phyloP scores from a whole-genome alignment of 2,888 invertebrate genomes.

The Epinotia nisella region DNA sequence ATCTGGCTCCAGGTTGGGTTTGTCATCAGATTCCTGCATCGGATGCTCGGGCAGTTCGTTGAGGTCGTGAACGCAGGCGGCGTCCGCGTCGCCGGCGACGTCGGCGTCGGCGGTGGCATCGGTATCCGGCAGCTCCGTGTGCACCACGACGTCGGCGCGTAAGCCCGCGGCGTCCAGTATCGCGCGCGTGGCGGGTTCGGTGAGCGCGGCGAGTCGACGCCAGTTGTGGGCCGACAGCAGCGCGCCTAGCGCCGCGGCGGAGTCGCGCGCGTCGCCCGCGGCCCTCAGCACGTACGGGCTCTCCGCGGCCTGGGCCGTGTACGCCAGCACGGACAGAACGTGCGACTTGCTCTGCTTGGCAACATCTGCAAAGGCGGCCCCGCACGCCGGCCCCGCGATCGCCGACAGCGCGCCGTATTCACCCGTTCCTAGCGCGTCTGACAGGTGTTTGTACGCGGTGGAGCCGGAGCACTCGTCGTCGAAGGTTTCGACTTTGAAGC shows the following conservation, averaged over 20 bases:
- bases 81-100: not conserved
- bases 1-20: constrained; percentile 51
- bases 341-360: constrained; percentile 66
- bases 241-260: constrained; percentile 34
- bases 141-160: constrained; percentile 59
- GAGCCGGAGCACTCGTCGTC: constrained; percentile 70
- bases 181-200: constrained; percentile 64
- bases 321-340: constrained; percentile 68
- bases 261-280: constrained; percentile 47
- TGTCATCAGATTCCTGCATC: not conserved
- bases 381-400: constrained; percentile 73
- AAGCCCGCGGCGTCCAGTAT: constrained; percentile 59
- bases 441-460: constrained; percentile 66
- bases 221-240: constrained; percentile 51
- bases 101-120: constrained; percentile 58
- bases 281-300: constrained; percentile 45
- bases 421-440: constrained; percentile 63
- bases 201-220: constrained; percentile 65
- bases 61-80: constrained; percentile 2
- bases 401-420: constrained; percentile 70
- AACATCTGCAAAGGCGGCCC: constrained; percentile 67
- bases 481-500: constrained; percentile 64
- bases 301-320: constrained; percentile 64
- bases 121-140: constrained; percentile 59
- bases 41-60: not conserved